Conservation (phyloP, 2,888 invertebrate species). For the Apamea sordens region DNA sequence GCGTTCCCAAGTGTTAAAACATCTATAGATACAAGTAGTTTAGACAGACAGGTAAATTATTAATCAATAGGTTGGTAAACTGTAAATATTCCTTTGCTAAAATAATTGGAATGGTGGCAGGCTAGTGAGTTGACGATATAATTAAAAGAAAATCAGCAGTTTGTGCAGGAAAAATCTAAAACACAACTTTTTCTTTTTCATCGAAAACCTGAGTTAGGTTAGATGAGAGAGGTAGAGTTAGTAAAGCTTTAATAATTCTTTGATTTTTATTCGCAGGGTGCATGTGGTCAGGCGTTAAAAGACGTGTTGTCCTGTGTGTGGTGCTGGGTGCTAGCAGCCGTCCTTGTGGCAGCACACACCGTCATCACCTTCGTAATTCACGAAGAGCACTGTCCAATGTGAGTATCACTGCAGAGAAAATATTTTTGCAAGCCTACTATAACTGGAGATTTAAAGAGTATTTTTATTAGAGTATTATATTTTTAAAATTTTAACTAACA, state of each 20-base stretch:
- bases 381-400: constrained; percentile 96
- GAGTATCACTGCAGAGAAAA: constrained; percentile 74
- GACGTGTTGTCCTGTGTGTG: constrained; percentile 87
- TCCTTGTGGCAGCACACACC: constrained; percentile 92
- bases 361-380: constrained; percentile 93
- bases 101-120: background rate
- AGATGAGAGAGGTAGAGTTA: background rate
- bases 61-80: background rate
- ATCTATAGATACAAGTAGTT: too few species aligned
- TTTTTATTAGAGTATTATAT: too few species aligned
- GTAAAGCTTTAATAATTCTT: background rate
- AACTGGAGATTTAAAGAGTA: background rate
- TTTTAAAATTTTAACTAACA: background rate
- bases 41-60: background rate
- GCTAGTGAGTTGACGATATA: background rate
- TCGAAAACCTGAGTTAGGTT: background rate
- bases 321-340: constrained; percentile 92
- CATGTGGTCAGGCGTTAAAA: constrained; percentile 87
- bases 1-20: too few species aligned
- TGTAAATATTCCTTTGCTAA: background rate
- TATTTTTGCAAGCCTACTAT: too few species aligned
- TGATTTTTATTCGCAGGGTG: constrained; percentile 76
- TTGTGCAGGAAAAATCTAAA: background rate
- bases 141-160: background rate
- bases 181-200: background rate